phyloP scores from a whole-genome alignment of 1,140 invertebrate species.

The Pemphigus obesinymphae region DNA sequence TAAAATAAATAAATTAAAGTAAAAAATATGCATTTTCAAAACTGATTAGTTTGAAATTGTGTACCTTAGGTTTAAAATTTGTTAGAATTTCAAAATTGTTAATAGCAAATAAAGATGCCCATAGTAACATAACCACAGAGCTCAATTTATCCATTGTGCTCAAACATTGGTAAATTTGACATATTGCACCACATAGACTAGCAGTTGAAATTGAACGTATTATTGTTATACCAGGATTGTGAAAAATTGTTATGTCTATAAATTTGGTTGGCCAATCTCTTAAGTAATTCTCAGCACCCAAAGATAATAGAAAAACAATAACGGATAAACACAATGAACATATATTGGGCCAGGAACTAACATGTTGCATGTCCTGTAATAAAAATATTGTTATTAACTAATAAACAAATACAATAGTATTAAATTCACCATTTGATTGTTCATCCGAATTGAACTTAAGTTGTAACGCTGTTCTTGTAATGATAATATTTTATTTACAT shows the following conservation, averaged over 20 bases:
- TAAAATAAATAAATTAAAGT: neutral
- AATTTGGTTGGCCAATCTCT: neutral
- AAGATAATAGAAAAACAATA: neutral
- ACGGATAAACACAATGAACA: conserved; percentile 4
- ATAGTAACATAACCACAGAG: neutral
- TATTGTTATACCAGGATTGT: neutral
- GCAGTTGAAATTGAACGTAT: neutral
- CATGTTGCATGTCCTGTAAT: neutral
- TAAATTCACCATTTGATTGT: neutral
- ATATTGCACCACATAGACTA: neutral
- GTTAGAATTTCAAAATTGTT: neutral
- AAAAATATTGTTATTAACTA: neutral
- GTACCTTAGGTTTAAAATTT: neutral
- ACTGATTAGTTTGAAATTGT: neutral
- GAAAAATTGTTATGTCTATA: neutral
- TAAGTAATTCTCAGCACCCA: neutral
- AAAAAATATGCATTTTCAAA: neutral
- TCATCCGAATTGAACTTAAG: neutral
- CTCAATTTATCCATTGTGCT: neutral
- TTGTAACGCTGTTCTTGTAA: conserved; percentile 30
- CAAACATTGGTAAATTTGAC: conserved; percentile 5
- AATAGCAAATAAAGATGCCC: neutral
- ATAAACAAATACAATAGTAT: neutral
- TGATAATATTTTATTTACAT: conserved; percentile 6
- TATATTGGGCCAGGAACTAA: neutral